phyloP scores from a whole-genome alignment of 2,888 invertebrate species.

The Spodoptera littoralis region DNA sequence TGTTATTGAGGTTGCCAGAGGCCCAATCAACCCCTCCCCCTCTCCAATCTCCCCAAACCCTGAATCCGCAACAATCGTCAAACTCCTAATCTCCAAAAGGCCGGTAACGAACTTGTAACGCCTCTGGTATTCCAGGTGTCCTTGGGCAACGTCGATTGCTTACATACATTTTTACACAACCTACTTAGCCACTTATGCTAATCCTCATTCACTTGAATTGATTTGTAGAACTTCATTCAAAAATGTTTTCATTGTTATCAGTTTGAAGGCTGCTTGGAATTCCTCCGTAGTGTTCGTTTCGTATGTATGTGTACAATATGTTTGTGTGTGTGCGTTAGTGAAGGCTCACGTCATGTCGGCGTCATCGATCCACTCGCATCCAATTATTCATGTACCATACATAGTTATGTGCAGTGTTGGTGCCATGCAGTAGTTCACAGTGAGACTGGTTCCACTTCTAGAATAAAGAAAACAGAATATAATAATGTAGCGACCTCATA shows the following conservation, averaged over 20 bases:
- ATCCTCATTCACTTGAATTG: neutral
- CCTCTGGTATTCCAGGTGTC: no score
- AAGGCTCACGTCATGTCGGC: conserved; percentile 57
- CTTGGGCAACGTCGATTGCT: no score
- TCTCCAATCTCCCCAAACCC: no score
- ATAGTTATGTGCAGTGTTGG: conserved; percentile 46
- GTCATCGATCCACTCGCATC: conserved; percentile 68
- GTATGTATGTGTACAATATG: neutral
- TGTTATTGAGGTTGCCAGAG: no score
- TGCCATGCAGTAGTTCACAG: conserved; percentile 30
- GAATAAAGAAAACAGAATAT: neutral
- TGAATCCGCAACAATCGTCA: no score
- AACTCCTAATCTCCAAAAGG: no score
- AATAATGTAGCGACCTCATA: no score
- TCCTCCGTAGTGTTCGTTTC: neutral
- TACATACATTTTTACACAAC: no score
- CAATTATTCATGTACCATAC: conserved; percentile 63
- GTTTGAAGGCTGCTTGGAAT: conserved; percentile 1
- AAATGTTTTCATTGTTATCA: conserved; percentile 1
- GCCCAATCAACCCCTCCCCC: no score
- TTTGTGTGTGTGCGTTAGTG: conserved; percentile 17
- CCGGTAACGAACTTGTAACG: no score
- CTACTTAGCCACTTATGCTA: no score
- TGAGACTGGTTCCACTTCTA: conserved; percentile 16
- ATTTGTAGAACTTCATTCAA: conserved; percentile 1